Base-by-base conservation (phyloP, 2,113 vertebrate genomes). In the Menidia beryllina region DNA sequence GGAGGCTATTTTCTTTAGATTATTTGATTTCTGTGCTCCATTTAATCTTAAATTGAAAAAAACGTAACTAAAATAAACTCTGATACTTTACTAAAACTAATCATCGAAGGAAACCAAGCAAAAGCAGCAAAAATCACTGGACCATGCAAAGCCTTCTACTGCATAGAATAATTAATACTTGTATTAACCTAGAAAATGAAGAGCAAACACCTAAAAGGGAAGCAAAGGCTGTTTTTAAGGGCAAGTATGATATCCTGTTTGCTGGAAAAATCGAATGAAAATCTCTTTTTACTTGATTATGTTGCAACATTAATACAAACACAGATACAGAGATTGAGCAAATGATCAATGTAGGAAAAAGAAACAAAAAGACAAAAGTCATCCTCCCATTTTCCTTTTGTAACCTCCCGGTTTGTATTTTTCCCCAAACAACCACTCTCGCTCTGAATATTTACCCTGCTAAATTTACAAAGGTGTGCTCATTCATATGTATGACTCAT, bases 401-500 rank as follows among this genome's bases (percentile, higher is more conserved):
- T 69, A 78, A 63, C 19, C 17, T 27, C 27, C 25, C 38, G 23
- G 34, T 67, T 12, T 34, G 4, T 67, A 25, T 56, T 59, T 74
- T 69, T 61, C n/a, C n/a, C n/a, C 50, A 84, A 57, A 67, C 38
- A 63, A 24, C 48, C 71, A 63, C 7, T 36, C 25, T 55, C 41
- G 11, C 27, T 69, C 65, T 82, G 58, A 20, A 49, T 54, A 63
- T 36, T 62, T 69, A 50, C 58, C 30, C 25, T 71, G 72, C 83
- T 71, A 19, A 45, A 17, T 45, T 71, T 55, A 68, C 57, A 60
- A n/a, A 51, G 1, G 14, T 63, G 45, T 61, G 61, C 39, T 62
- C 41, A 60, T 58, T 71, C 69, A 75, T 38, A 14, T 24, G 54
- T 79, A 57, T 84, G 75, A 79, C 56, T 84, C 75, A 70, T 14